Evolutionary conservation across 1,140 invertebrate genomes (phyloP), one percentile per base, ranked within the genome.

Genomic region (Neodiprion pinetum): DNA sequence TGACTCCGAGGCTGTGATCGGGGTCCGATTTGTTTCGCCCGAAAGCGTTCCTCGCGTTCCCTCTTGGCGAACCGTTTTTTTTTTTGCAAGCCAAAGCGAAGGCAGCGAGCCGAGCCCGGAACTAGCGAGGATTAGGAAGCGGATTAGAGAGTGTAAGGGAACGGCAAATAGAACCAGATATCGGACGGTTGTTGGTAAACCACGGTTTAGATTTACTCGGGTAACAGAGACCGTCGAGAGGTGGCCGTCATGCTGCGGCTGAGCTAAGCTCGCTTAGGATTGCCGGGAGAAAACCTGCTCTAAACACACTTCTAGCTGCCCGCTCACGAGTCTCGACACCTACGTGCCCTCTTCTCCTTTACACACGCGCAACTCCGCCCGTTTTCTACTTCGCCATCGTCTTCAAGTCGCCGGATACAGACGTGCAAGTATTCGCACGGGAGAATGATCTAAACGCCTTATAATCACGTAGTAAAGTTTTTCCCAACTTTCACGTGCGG

Each of bases 231-330:
- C 28, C 49, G 40, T 77, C 72, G 82, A 76, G 83, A 88, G 86
- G 84, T 88, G n/a, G 78, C 40, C 28, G 28, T 40, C 28, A 40
- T 40, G 28, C 28, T 40, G 28, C 48, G 71, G 80, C 81, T 83
- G 82, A 82, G 76, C 86, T 87, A 87, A 87, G 81, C 86, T 83
- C 82, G 83, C 78, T 87, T 87, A 87, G 86, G 84, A 79, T 77
- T 86, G 80, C 81, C 75, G 72, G 72, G 73, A 79, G 77, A 80
- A 79, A 80, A 61, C 53, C 53, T 61, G 53, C 78, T 82, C 84
- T 85, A 85, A 85, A 61, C 53, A 61, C 53, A 61, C n/a, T 17
- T 17, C 53, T 61, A 61, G 53, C 53, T 17, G n/a, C 11, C 53
- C 53, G 17, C 11, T 61, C 11, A 3, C 28, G 28, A 40, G 28